Evolutionary conservation across 92 coral and sea anemone genomes (phyloP).

Genomic region (Nematostella vectensis): DNA sequence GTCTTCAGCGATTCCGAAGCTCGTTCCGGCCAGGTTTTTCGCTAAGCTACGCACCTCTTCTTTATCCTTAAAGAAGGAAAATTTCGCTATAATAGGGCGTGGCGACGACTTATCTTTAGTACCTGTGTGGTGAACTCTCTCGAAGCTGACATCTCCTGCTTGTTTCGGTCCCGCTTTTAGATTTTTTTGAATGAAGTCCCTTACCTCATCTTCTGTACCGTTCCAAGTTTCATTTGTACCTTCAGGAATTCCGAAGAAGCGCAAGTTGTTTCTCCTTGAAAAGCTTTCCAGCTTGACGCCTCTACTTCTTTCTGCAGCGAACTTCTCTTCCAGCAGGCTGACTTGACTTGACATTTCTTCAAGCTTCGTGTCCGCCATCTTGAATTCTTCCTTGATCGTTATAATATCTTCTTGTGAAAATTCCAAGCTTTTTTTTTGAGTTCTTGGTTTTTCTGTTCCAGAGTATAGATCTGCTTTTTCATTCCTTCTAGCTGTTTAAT

Average conservation of each 20-base stretch:
- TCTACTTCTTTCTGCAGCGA: no score
- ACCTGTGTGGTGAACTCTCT: background rate
- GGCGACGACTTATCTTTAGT: background rate
- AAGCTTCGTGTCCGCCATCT: no score
- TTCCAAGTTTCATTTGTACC: background rate
- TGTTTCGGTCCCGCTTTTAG: background rate
- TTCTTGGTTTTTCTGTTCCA: no score
- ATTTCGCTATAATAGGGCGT: background rate
- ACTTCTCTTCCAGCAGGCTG: no score
- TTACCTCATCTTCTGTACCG: background rate
- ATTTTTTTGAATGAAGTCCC: background rate
- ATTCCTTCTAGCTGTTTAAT: no score
- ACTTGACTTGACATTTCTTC: no score
- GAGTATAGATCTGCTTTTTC: no score
- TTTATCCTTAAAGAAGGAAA: constrained; percentile 9
- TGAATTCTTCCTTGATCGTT: no score
- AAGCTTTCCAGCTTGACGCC: no score
- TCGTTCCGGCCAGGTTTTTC: constrained; percentile 1
- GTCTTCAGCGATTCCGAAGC: constrained; percentile 1
- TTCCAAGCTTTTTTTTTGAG: no score
- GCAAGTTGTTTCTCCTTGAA: background rate
- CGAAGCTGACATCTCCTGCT: background rate
- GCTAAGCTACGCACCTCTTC: background rate
- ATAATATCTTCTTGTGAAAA: no score
- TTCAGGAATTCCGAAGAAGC: background rate